Base-by-base conservation (phyloP, 2,113 vertebrate genomes). In the Hyla sarda region DNA sequence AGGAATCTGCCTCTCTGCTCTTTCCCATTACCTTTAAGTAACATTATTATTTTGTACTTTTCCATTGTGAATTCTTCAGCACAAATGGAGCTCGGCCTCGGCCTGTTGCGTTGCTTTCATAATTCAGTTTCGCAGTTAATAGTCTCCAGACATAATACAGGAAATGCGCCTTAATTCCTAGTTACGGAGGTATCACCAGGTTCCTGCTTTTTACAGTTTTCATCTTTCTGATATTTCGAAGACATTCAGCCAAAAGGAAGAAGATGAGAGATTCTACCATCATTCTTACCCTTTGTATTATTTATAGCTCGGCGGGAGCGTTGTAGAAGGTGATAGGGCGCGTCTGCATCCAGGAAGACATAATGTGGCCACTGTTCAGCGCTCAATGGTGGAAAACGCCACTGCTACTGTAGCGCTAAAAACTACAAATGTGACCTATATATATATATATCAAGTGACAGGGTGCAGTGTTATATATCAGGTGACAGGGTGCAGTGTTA, bases 21-120 rank as follows among this genome's bases (percentile, higher is more conserved):
- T 60, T 34, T 77, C 30, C 78, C 78, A 25, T 81, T 60, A 81
- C 78, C 54, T 62, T 65, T 81, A 62, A 81, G 78, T 65, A 62
- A 81, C 56, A 81, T 81, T 25, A 71, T 81, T 81, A 65, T 62
- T 81, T 81, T 47, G 34, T 65, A 65, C n/a, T 34, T 80, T 45
- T 80, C 77, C 37, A 62, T 28, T 62, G 34, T 80, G 32, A 5
- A 45, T 81, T 30, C 32, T 17, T 9, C 34, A 34, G 54, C 54
- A 78, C 16, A 37, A 13, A 54, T 58, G 30, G 9, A 30, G n/a
- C 32, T 32, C 11, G 14, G 19, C 16, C 25, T 47, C 21, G n/a
- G 8, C 23, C 75, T 28, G 72, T 5, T 25, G 21, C n/a, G 28
- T 0, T 17, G 6, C 17, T 28, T 23, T 76, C 28, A 56, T n/a